Base-by-base conservation (phyloP, 2,888 invertebrate species). In the Campopleginae sp. region DNA sequence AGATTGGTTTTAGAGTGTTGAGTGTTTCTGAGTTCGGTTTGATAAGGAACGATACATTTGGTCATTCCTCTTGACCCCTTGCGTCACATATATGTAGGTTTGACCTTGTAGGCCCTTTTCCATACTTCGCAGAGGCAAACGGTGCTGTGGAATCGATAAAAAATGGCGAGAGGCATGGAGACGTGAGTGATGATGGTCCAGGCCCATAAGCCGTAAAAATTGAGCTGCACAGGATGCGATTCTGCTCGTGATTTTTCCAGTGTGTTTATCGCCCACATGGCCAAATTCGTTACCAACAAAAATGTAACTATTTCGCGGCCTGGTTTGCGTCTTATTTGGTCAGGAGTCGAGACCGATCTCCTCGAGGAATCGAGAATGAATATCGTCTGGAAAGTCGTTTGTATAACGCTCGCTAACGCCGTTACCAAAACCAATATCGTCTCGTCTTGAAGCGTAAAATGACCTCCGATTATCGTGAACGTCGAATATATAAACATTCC, bases 131-230 rank as follows among this genome's bases (percentile, higher is more conserved):
- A 98, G 82, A 99, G 95, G 92, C 98, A 98, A 1, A 99, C 98
- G 0, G 98, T 98, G 63, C 98, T 98, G 93, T 98, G 98, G 94
- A 98, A 98, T 84, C 98, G 95, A 94, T 98, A 98, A 94, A 98
- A 98, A 86, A 98, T 98, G 0, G 98, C 98, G 65, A 96, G 90
- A 0, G 98, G 98, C 97, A 98, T 98, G 1, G 98, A 98, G 1
- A 98, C 98, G 92, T 98, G 98, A 0, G 98, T 98, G 85, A 98
- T 98, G 85, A 98, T 98, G 17, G 98, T 98, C 98, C 98, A 98
- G 46, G 98, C 98, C 98, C 98, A 98, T 54, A 98, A 94, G 0
- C 98, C 98, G 91, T 98, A 98, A 94, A 98, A 98, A 91, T 98
- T 97, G 88, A 98, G 94, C 94, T 98, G 98, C 63, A 98, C 97